A percentile compares a stretch with the other conserved stretches of the same genome.
Evolutionary conservation across 2,113 vertebrate species (phyloP).

Genomic region (Progne subis): DNA sequence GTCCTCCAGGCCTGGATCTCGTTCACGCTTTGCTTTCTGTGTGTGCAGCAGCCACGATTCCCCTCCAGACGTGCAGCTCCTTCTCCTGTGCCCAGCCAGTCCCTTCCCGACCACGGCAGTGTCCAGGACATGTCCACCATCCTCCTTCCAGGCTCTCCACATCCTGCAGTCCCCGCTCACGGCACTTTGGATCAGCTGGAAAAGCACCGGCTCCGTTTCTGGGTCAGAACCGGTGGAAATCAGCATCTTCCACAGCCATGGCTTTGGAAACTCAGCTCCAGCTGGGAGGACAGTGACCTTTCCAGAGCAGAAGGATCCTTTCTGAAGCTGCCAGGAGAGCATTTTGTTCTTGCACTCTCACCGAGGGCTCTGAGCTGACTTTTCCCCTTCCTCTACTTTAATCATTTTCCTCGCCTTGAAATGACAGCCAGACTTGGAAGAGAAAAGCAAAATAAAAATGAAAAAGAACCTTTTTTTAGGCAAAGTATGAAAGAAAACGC

Average conservation of each 20-base stretch:
- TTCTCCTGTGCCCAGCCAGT: background rate
- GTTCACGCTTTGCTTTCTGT: background rate
- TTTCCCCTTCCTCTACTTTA: background rate
- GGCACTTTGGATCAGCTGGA: background rate
- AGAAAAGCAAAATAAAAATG: background rate
- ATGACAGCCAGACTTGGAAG: background rate
- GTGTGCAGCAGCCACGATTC: background rate
- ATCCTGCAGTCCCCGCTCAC: background rate
- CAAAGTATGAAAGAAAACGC: background rate
- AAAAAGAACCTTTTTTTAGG: background rate
- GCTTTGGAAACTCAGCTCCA: background rate
- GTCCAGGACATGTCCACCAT: background rate
- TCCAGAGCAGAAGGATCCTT: background rate
- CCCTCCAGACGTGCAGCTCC: background rate
- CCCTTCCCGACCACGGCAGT: background rate
- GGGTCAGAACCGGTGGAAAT: background rate
- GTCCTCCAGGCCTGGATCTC: background rate
- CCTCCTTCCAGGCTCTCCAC: background rate
- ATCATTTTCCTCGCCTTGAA: background rate
- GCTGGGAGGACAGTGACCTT: background rate
- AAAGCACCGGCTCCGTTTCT: background rate
- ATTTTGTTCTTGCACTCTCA: background rate
- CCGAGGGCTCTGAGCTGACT: background rate
- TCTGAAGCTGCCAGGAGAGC: background rate
- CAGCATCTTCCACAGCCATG: background rate